These are phyloP conservation scores for Unio pictorum DNA, from an alignment of 2,888 invertebrate genomes.

Conservation along the genomic window DNA sequence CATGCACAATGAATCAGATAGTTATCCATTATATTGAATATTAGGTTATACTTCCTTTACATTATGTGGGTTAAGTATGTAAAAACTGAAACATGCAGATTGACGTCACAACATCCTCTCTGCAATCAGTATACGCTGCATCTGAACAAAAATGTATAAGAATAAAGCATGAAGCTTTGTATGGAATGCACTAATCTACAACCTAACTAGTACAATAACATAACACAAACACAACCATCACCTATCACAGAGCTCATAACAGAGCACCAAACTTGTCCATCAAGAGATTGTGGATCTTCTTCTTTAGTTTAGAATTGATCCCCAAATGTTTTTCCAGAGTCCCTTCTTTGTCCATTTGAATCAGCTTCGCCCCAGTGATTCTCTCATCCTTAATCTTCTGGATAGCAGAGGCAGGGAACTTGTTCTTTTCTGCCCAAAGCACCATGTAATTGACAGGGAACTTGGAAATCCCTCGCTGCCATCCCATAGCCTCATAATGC, in stretches of 20 bases:
- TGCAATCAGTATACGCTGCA: too few relatives aligned
- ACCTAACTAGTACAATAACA: too few relatives aligned
- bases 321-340: slow-evolving; percentile 10
- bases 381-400: slow-evolving; percentile 23
- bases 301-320: slow-evolving; percentile 15
- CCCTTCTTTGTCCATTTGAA: slow-evolving; percentile 16
- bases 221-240: too few relatives aligned
- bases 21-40: too few relatives aligned
- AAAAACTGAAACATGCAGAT: too few relatives aligned
- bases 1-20: too few relatives aligned
- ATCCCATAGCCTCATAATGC: slow-evolving; percentile 33
- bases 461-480: slow-evolving; percentile 25
- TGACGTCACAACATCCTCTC: too few relatives aligned
- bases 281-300: slow-evolving; percentile 19
- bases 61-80: too few relatives aligned
- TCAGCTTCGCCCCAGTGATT: slow-evolving; percentile 23
- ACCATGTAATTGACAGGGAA: slow-evolving; percentile 34
- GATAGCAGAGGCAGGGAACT: slow-evolving; percentile 17
- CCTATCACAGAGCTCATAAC: neutral
- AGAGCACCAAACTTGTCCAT: slow-evolving; percentile 10
- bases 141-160: too few relatives aligned
- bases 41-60: too few relatives aligned
- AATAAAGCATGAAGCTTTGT: too few relatives aligned
- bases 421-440: slow-evolving; percentile 36
- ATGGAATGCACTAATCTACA: too few relatives aligned